Evolutionary conservation across 2,797 vertebrate genomes (phyloP), one percentile per base, ranked within the genome.

Genomic region (Capromys pilorides): DNA sequence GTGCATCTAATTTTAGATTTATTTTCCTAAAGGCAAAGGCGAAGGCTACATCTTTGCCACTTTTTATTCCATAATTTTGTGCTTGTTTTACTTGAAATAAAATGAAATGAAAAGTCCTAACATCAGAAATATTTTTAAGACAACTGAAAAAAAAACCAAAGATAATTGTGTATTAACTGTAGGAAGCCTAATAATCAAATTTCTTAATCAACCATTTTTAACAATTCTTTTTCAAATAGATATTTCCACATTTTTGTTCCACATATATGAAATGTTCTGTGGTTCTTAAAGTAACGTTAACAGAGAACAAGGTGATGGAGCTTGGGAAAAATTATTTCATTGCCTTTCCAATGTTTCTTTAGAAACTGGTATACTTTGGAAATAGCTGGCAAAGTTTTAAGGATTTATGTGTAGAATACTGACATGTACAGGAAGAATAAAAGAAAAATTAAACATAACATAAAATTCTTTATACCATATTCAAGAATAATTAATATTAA

Each of bases 171-270:
- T 28, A 62, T 54, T 94, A 97, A 92, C 39, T 54, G 3, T 16
- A 61, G 28, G 79, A 87, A 94, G 11, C 7, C 71, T 88, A 92
- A 78, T 75, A 57, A 84, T 87, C 7, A 71, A 19, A 0, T 71
- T 92, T 82, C 62, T 84, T 61, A 86, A 84, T 59, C 28, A 88
- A 75, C 19, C 57, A 92, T 78, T 90, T 94, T 80, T 62, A 96
- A 33, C 19, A 92, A 36, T 93, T 95, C 87, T 26, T 49, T 16
- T 86, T 49, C 22, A 84, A 73, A 71, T 49, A 69, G 82, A 51
- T 94, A 92, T 84, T 90, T 91, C 84, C 9, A 13, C 4, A 36
- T 62, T 85, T 78, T 80, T 85, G 14, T 36, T 66, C 6, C 36
- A 79, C 7, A 92, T 51, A 77, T 54, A 66, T 88, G 90, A 89